Percentiles rank a stretch among this genome's conserved stretches.
phyloP scores from a whole-genome alignment of 2,113 vertebrate genomes.

The Pongo pygmaeus region DNA sequence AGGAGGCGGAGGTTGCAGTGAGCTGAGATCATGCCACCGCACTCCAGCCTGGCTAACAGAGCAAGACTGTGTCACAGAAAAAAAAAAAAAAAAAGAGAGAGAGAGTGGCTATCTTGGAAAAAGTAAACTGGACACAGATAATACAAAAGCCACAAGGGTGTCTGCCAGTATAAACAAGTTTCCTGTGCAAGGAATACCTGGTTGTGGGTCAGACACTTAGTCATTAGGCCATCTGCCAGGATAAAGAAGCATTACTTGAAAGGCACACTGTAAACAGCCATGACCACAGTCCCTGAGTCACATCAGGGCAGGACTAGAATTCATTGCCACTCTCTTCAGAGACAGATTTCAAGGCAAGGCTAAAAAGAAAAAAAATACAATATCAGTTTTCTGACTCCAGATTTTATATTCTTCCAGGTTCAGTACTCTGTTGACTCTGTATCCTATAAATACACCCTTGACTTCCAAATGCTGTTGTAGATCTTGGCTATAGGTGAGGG shows the following conservation, averaged over 20 bases:
- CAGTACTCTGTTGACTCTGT: not conserved
- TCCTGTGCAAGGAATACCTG: not conserved
- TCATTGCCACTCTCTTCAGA: not conserved
- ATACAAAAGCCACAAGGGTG: not conserved
- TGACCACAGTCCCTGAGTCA: not conserved
- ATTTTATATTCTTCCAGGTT: not conserved
- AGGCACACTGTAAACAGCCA: not conserved
- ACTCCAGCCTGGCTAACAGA: too few species aligned
- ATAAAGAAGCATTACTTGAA: not conserved
- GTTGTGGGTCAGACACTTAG: not conserved
- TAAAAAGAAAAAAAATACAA: not conserved
- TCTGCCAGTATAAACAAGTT: not conserved
- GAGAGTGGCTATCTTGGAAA: not conserved
- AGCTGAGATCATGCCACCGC: too few species aligned
- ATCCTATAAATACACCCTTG: not conserved
- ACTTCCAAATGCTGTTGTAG: not conserved
- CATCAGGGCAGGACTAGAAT: not conserved
- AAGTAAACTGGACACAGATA: not conserved
- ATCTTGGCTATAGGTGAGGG: not conserved
- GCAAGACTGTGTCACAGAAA: too few species aligned
- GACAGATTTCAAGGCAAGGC: not conserved
- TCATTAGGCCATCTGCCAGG: not conserved
- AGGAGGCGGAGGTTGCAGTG: too few species aligned
- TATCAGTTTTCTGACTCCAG: not conserved
- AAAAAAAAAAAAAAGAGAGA: not conserved